phyloP scores from a whole-genome alignment of 2,888 invertebrate genomes.

The Diadromus collaris region DNA sequence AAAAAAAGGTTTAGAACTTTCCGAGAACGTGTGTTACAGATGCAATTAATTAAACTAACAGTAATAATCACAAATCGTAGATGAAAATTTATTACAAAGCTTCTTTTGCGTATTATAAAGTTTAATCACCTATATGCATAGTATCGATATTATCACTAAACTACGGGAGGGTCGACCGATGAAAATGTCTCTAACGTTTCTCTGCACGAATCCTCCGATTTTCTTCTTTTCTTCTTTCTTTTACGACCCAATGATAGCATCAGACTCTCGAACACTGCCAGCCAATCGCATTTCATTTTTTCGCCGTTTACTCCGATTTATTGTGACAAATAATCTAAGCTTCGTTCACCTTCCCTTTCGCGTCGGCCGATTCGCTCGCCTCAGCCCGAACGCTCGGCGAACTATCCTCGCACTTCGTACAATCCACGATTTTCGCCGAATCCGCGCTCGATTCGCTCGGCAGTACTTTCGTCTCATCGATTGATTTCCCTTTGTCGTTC shows the following conservation, averaged over 20 bases:
- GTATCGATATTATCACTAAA: constrained; percentile 48
- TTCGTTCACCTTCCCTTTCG: constrained; percentile 30
- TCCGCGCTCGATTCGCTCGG: not conserved
- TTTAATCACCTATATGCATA: constrained; percentile 46
- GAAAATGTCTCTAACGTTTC: constrained; percentile 26
- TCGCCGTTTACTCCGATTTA: not conserved
- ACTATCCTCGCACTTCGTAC: not conserved
- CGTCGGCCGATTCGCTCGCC: constrained; percentile 2
- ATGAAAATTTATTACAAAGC: constrained; percentile 60
- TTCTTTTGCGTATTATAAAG: constrained; percentile 47
- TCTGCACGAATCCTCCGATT: not conserved
- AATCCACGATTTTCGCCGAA: not conserved
- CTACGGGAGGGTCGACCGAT: constrained; percentile 37
- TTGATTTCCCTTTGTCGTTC: not conserved
- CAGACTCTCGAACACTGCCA: constrained; percentile 1
- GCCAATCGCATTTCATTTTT: not conserved
- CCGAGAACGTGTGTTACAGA: not conserved
- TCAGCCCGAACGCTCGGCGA: not conserved
- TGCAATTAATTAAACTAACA: constrained; percentile 12
- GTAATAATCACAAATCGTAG: constrained; percentile 47
- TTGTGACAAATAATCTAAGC: constrained; percentile 15
- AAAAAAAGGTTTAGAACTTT: too few relatives aligned
- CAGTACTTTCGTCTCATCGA: constrained; percentile 12
- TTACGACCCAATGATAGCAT: constrained; percentile 1
- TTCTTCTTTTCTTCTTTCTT: not conserved